Percentiles rank a stretch among this genome's conserved stretches.
Evolutionary conservation across 2,113 vertebrate species (phyloP).

Genomic region (Chascanopsetta lugubris): DNA sequence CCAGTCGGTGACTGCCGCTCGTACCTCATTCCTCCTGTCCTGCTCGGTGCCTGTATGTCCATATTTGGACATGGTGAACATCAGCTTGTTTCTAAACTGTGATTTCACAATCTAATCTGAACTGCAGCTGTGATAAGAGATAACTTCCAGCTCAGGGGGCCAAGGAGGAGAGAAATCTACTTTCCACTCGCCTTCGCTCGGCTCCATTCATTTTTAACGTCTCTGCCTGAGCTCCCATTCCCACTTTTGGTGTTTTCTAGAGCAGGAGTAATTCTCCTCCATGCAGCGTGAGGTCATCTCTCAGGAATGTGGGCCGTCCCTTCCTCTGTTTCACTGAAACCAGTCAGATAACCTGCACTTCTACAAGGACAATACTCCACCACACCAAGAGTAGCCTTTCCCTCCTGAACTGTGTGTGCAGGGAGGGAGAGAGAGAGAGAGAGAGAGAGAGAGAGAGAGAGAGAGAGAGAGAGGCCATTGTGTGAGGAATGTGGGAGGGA

Average conservation of each 20-base stretch:
- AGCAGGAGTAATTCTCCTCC: constrained; percentile 26
- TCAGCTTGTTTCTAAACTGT: constrained; percentile 23
- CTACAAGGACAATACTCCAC: constrained; percentile 47
- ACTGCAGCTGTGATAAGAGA: neutral
- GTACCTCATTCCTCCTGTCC: constrained; percentile 28
- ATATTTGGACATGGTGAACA: constrained; percentile 68
- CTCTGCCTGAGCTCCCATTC: neutral
- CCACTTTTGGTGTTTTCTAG: constrained; percentile 18
- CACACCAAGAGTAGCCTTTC: constrained; percentile 36
- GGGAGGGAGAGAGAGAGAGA: constrained; percentile 45
- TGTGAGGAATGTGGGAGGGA: constrained; percentile 64
- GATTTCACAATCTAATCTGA: no score
- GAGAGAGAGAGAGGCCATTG: constrained; percentile 52
- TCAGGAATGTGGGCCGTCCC: constrained; percentile 71
- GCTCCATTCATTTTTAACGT: neutral
- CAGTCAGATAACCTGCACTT: constrained; percentile 52
- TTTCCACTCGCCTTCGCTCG: neutral
- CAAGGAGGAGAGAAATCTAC: no score
- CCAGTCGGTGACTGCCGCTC: constrained; percentile 23
- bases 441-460: constrained; percentile 42
- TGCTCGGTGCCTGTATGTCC: constrained; percentile 52
- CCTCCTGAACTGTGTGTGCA: constrained; percentile 31
- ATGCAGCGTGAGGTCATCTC: constrained; percentile 65
- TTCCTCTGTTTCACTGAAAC: constrained; percentile 60
- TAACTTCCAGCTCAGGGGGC: neutral